Evolutionary conservation across 30 jellyfish, hydroid and myxozoan species (phyloP), one percentile per base, ranked within the genome.

Genomic region (Hydra vulgaris): DNA sequence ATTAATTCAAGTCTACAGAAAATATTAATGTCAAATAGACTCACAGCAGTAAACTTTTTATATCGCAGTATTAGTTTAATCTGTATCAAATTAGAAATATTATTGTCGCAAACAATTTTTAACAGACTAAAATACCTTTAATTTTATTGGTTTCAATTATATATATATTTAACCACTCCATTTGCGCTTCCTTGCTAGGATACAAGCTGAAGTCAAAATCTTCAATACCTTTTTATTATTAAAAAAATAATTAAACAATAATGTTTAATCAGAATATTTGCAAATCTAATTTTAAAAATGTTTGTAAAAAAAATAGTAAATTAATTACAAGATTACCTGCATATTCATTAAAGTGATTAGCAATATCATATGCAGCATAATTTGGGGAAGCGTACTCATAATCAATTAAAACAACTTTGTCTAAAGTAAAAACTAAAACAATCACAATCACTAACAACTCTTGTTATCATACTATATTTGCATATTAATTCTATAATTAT

Each of bases 351-450:
- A 89, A 89, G 81, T 89, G 89, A 55, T 89, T 89, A 1, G 86
- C 97, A 73, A 89, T 85, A 67, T 89, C 97, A 81, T 85, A 89
- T 17, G 97, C 97, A 18, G 94, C 79, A 82, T 85, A 83, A 78
- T 89, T 89, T 23, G 94, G 87, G 18, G 82, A 85, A 1, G 87
- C 97, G 81, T 89, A 89, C 74, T 89, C 97, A 69, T 89, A 85
- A 74, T 89, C 97, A 81, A 89, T 89, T 15, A 85, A 26, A 66
- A 71, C 70, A 25, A 89, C 74, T 53, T 85, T 73, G 18, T 79
- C 97, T 89, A 55, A 52, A 84, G 69, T 55, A 53, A 25, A 67
- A 86, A 53, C 61, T 12, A 61, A 66, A 21, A 16, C 15, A 15
- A 75, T 0, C 26, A 17, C n/a, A n/a, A n/a, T n/a, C n/a, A n/a